Evolutionary conservation across 64 coral and sea anemone species (phyloP).

Genomic region (Montipora foliosa): DNA sequence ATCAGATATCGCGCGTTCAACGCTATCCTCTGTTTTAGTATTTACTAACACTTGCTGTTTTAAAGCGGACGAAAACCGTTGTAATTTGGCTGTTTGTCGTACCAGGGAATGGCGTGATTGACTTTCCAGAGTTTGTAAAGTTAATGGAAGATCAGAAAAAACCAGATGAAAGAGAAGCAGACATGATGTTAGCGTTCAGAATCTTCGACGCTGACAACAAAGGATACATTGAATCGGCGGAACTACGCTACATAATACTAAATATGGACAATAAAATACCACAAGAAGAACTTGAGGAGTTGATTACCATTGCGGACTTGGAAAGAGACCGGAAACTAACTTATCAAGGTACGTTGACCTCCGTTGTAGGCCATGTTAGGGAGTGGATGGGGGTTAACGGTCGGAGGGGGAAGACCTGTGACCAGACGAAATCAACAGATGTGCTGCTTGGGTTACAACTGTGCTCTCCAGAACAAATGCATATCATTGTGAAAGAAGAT

Average conservation of each 20-base stretch:
- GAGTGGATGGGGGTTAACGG: background rate
- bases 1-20: no score
- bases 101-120: slow-evolving; percentile 51
- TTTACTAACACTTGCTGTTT: no score
- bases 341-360: slow-evolving; percentile 70
- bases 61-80: background rate
- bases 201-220: slow-evolving; percentile 92
- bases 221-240: slow-evolving; percentile 88
- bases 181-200: slow-evolving; percentile 70
- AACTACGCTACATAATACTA: slow-evolving; percentile 78
- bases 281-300: slow-evolving; percentile 73
- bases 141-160: slow-evolving; percentile 93
- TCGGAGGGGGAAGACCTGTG: no score
- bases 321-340: slow-evolving; percentile 76
- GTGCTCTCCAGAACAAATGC: no score
- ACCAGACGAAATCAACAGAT: no score
- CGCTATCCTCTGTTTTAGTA: no score
- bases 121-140: slow-evolving; percentile 87
- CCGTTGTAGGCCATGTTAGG: background rate
- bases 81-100: background rate
- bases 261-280: slow-evolving; percentile 85
- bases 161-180: slow-evolving; percentile 73
- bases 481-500: no score
- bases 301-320: slow-evolving; percentile 67
- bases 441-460: no score